These are phyloP conservation scores for Dendroctonus ponderosae DNA, from an alignment of 1,140 invertebrate species.

Conservation along the genomic window DNA sequence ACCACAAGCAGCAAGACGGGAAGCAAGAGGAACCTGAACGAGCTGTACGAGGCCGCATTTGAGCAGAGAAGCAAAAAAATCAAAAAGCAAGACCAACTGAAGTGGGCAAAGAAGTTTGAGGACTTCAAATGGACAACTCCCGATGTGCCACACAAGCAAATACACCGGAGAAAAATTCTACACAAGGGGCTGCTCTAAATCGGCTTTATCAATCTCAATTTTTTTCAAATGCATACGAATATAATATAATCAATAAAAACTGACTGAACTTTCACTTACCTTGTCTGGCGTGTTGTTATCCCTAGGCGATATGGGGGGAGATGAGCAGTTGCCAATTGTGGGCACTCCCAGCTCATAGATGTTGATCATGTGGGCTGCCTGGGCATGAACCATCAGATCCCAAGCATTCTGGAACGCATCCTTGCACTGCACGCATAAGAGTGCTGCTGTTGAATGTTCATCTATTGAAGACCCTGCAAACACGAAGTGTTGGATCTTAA, in stretches of 20 bases:
- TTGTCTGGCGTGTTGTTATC: slow-evolving; percentile 47
- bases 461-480: slow-evolving; percentile 46
- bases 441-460: slow-evolving; percentile 45
- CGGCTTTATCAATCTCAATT: neutral
- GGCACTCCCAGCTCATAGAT: slow-evolving; percentile 70
- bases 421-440: slow-evolving; percentile 76
- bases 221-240: too few relatives aligned
- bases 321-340: slow-evolving; percentile 44
- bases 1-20: neutral
- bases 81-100: slow-evolving; percentile 20
- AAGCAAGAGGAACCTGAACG: slow-evolving; percentile 24
- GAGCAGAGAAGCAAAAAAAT: slow-evolving; percentile 30
- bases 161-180: slow-evolving; percentile 3
- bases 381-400: slow-evolving; percentile 79
- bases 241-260: slow-evolving; percentile 20
- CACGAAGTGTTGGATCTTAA: neutral
- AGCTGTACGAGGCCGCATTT: slow-evolving; percentile 27
- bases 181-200: slow-evolving; percentile 25
- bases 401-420: slow-evolving; percentile 73
- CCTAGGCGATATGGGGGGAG: slow-evolving; percentile 43
- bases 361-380: slow-evolving; percentile 78
- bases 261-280: slow-evolving; percentile 35
- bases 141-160: neutral
- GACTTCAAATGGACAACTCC: neutral
- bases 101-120: slow-evolving; percentile 19